Base-by-base conservation (phyloP, 2,113 vertebrate species). In the Lepus americanus region DNA sequence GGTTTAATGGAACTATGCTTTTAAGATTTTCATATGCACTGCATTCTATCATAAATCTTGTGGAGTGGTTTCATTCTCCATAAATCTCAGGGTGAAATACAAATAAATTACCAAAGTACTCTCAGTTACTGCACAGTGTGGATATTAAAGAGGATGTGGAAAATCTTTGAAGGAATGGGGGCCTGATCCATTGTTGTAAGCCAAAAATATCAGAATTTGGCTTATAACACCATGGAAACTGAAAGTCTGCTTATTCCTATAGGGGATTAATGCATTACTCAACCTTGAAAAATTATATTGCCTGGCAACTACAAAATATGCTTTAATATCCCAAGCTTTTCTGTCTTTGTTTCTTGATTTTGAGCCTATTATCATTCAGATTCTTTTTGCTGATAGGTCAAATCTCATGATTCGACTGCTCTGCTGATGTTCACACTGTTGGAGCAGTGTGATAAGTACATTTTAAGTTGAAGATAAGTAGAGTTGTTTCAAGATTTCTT, bases 251-350 rank as follows among this genome's bases (percentile, higher is more conserved):
- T 95, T 94, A 95, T 97, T 96, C 89, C 92, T 97, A 97, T 95
- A 97, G 96, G 94, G 67, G 72, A 97, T 96, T 96, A 97, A 92
- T 89, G 90, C 76, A 96, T 97, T 97, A 97, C 94, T 96, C 92
- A 97, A 90, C 33, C 79, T 95, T 95, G 90, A 97, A 94, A 97
- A 95, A 94, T 96, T 92, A 92, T 85, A 96, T 96, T 96, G 95
- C 96, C 92, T 96, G 95, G 95, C 82, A 97, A 89, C 91, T 96
- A 90, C 51, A 94, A 92, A 92, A 87, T 95, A 83, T 90, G 59
- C 55, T 73, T 92, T 96, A 88, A 95, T 95, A 96, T 96, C 89
- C 73, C 61, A 25, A 81, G 17, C 70, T 9, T 55, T 91, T 74
- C 61, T 93, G 36, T 88, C 59, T 92, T 87, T 89, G 53, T 67